Evolutionary conservation across 2,797 vertebrate genomes (phyloP), one percentile per base, ranked within the genome.

Genomic region (Protosalanx chinensis): DNA sequence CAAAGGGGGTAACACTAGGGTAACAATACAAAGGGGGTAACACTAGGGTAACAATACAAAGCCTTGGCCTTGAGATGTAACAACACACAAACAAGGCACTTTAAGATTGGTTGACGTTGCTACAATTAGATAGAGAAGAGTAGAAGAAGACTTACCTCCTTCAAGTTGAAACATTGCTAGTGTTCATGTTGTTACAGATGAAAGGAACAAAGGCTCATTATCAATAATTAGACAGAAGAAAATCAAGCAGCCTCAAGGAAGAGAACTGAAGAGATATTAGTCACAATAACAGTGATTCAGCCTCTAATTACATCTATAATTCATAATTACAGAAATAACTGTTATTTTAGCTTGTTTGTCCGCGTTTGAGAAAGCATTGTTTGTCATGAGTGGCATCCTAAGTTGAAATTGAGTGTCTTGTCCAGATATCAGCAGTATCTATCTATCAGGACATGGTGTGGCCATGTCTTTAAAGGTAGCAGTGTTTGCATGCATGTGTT

Each of bases 321-420:
- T 89, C 89, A 86, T 82, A 77, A 89, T 91, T 91, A 91, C 63
- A 79, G 53, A 81, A 84, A 82, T 86, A 86, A 86, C 70, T 82
- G 82, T 88, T 89, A 71, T 87, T 88, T 87, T 88, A 87, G 84
- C 84, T 84, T 79, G 81, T 84, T 87, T 87, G 79, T 67, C 68
- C 82, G 86, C 81, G 78, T 82, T n/a, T 75, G 82, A 82, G 82
- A 79, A 85, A 78, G 84, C 84, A 76, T 33, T 85, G 83, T 86
- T 88, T 84, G 83, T 87, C 86, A 84, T 81, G 86, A 86, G 84
- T 88, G 88, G 84, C 86, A 76, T 83, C 79, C 79, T 84, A 86
- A 88, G 87, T 90, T 89, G 82, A 91, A 88, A 91, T 87, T 85
- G 86, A 91, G 84, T 80, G 76, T 67, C 79, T 80, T 88, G 88